Percentiles rank a stretch among this genome's conserved stretches.
phyloP scores from a whole-genome alignment of 2,113 vertebrate genomes.

The Thalassarche chlororhynchos region DNA sequence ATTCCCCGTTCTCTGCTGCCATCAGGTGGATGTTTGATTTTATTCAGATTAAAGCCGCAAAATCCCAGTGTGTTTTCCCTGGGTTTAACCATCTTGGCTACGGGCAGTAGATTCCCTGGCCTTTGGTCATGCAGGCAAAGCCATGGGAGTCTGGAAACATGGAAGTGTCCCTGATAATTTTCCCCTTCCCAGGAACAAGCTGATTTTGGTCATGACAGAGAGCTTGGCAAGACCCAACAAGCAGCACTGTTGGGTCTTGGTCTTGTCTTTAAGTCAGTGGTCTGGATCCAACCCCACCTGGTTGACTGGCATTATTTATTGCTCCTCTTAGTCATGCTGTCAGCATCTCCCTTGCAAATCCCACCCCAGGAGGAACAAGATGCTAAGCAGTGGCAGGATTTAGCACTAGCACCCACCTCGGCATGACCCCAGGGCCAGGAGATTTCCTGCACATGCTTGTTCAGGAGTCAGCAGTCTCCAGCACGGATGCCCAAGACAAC shows the following conservation, averaged over 20 bases:
- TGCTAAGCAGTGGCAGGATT: background rate
- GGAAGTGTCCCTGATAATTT: background rate
- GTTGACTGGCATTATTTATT: background rate
- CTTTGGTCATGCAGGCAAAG: background rate
- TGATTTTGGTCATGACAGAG: background rate
- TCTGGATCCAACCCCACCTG: background rate
- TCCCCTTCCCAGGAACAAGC: background rate
- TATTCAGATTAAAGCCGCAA: background rate
- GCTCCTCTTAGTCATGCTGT: no score
- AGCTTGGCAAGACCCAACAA: background rate
- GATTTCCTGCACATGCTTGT: accelerated
- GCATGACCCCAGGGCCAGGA: no score
- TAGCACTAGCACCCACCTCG: background rate
- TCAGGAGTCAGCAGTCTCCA: background rate
- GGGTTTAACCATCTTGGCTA: background rate
- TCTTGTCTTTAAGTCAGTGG: background rate
- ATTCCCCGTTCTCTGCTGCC: slow-evolving; percentile 58
- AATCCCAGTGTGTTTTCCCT: accelerated
- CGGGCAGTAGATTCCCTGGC: accelerated
- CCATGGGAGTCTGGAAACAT: accelerated
- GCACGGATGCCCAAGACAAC: background rate
- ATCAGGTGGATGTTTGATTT: slow-evolving; percentile 34
- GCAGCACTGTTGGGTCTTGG: background rate
- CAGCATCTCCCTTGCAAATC: background rate
- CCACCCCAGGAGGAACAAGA: background rate